Evolutionary conservation across 2,888 invertebrate genomes (phyloP), one percentile per base, ranked within the genome.

Genomic region (Molorchus minor): DNA sequence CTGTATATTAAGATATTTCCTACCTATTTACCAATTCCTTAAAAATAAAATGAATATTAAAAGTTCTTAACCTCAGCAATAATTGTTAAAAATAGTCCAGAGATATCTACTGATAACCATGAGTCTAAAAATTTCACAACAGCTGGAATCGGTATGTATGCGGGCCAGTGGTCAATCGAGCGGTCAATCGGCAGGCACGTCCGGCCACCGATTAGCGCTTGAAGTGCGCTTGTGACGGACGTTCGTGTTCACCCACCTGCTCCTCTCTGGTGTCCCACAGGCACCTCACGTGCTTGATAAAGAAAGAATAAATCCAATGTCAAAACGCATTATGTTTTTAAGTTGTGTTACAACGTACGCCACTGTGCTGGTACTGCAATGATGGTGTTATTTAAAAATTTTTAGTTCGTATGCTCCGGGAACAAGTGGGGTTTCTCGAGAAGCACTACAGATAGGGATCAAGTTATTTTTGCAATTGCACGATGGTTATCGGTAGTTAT

Each of bases 191-290:
- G 43, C 54, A 46, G 49, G 61, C 62, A 60, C n/a, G 59, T 59
- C 49, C 53, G 61, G 56, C 56, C 56, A 56, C 62, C 58, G 61
- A 64, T 62, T 61, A 62, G 60, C 58, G 61, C 65, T 62, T 61
- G 40, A 54, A 58, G 65, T 60, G 62, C 65, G 55, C 53, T 36
- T 17, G 49, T 40, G 49, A 41, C 45, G 55, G 58, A 46, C 62
- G 60, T 35, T 53, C 61, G 54, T 36, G 43, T 52, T 20, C 56
- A 40, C 35, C 58, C 64, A 64, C 64, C 64, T 64, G 64, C 65
- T 56, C 57, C 25, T 57, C 56, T 56, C 57, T 10, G 35, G 35
- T 33, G 47, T 47, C 47, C 47, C 47, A 35, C 49, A 19, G 49
- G 25, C n/a, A 25, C 15, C 49, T 49, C 38, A 49, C 49, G 49